Evolutionary conservation across 2,113 vertebrate species (phyloP).

Genomic region (Barnardius zonarius): DNA sequence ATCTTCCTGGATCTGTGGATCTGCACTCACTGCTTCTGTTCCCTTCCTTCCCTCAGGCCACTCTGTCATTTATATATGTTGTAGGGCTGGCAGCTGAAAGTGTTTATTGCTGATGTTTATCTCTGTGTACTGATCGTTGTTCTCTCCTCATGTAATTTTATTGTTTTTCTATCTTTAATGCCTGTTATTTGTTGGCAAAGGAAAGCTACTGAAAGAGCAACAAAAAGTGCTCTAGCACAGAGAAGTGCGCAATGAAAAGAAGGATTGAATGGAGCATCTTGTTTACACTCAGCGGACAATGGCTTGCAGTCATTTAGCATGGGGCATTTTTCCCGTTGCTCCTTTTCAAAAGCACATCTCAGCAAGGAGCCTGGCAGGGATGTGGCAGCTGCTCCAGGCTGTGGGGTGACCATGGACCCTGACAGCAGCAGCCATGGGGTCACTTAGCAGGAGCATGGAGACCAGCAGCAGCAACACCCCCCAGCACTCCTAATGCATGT

Average conservation of each 20-base stretch:
- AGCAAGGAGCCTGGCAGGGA: accelerated
- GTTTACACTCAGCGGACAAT: background rate
- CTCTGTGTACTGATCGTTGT: background rate
- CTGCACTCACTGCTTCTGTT: background rate
- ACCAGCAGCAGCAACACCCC: accelerated
- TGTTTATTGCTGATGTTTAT: constrained; percentile 30
- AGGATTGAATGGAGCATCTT: background rate
- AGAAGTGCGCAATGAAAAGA: accelerated
- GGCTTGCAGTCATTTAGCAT: background rate
- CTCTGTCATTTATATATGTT: background rate
- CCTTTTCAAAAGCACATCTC: background rate
- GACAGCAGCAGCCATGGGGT: no score
- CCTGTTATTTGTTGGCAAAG: constrained; percentile 1
- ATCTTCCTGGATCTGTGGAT: background rate
- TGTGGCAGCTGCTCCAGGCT: accelerated
- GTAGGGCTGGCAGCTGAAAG: background rate
- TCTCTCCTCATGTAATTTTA: background rate
- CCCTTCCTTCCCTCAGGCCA: background rate
- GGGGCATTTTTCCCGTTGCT: background rate
- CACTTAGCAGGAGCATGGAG: accelerated
- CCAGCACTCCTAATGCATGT: no score
- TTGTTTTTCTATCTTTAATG: background rate
- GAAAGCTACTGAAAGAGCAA: background rate
- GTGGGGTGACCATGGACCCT: accelerated
- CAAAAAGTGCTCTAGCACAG: background rate